Conservation (phyloP, 2,797 vertebrate genomes). For the Typhlichthys subterraneus region DNA sequence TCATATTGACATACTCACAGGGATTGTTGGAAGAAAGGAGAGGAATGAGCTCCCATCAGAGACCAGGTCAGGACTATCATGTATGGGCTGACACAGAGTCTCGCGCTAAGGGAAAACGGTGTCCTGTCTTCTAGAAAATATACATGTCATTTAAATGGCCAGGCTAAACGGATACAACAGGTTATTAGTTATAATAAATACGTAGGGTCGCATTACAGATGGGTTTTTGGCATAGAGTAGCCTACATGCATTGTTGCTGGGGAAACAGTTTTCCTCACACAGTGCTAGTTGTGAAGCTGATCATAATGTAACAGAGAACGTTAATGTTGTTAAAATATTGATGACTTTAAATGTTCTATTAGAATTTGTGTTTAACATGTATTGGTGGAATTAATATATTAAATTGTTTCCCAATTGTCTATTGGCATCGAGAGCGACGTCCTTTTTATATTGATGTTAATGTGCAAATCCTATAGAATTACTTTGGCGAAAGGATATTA, state of each 20-base stretch:
- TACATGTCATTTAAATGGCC: conserved; percentile 56
- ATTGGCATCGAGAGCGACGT: too few species aligned
- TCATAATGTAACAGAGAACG: too few species aligned
- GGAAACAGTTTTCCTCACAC: too few species aligned
- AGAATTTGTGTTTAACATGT: too few species aligned
- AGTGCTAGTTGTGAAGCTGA: too few species aligned
- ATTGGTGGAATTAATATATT: too few species aligned
- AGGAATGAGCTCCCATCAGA: conserved; percentile 75
- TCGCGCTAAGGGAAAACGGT: conserved; percentile 19
- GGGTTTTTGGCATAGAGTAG: neutral
- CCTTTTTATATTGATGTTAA: neutral
- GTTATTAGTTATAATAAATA: conserved; percentile 37
- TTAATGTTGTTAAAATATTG: too few species aligned
- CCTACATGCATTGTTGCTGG: too few species aligned
- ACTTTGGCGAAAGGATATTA: neutral
- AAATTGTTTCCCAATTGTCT: too few species aligned
- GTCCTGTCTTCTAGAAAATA: conserved; percentile 17
- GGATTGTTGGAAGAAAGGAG: conserved; percentile 75
- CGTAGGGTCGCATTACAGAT: conserved; percentile 34
- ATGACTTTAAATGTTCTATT: too few species aligned
- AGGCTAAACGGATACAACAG: conserved; percentile 29
- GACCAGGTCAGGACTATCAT: conserved; percentile 56
- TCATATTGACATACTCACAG: conserved; percentile 78
- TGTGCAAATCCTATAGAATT: conserved; percentile 9
- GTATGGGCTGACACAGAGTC: conserved; percentile 36